A percentile compares a stretch with the other conserved stretches of the same genome.
Evolutionary conservation across 2,113 vertebrate species (phyloP).

Genomic region (Dendrocopos noguchii): DNA sequence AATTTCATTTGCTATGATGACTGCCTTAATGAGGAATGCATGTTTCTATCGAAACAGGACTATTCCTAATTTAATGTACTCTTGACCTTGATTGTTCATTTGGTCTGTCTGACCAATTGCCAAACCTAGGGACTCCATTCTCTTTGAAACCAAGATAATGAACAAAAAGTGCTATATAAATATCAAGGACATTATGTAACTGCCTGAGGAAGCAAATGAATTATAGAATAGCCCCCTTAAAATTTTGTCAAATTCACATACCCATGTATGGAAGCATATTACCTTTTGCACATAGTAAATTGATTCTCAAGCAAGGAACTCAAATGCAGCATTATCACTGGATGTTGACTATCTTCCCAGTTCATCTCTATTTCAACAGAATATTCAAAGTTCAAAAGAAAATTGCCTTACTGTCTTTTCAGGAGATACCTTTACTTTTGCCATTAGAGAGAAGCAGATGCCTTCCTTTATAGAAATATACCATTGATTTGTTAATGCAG

Average conservation of each 20-base stretch:
- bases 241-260: neutral
- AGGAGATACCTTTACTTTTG: neutral
- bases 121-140: neutral
- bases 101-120: constrained; percentile 46
- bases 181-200: neutral
- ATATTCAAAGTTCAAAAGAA: neutral
- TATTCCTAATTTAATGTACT: constrained; percentile 53
- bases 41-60: constrained; percentile 71
- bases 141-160: neutral
- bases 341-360: neutral
- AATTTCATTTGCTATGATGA: constrained; percentile 78
- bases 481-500: neutral
- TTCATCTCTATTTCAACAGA: neutral
- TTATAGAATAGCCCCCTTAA: neutral
- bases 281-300: neutral
- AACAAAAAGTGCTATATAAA: neutral
- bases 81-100: constrained; percentile 70
- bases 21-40: constrained; percentile 69
- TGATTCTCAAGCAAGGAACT: neutral
- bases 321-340: neutral
- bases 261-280: neutral
- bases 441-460: neutral
- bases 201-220: neutral
- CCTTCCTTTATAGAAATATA: neutral
- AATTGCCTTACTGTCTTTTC: neutral